phyloP scores from a whole-genome alignment of 2,888 invertebrate species.

The Atherix ibis region DNA sequence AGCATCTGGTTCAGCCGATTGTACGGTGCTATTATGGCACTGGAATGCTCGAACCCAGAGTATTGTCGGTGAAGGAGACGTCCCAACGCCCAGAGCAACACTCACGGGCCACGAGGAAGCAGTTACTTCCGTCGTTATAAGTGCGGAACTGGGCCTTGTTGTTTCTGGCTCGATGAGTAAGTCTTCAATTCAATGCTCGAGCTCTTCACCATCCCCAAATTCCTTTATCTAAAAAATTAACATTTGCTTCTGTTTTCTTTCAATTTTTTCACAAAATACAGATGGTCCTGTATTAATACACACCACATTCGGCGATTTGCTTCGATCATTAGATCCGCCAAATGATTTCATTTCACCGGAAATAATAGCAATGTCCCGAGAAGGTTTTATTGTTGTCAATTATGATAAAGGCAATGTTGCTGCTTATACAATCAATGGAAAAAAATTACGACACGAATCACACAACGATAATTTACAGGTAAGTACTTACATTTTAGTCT shows the following conservation, averaged over 20 bases:
- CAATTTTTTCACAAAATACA: too few relatives aligned
- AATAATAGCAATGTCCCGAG: conserved; percentile 85
- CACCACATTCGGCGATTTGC: conserved; percentile 91
- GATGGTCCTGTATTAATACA: conserved; percentile 95
- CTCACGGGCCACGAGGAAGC: conserved; percentile 96
- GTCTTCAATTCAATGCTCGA: too few relatives aligned
- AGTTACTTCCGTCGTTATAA: conserved; percentile 88
- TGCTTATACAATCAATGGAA: conserved; percentile 88
- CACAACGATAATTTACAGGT: conserved; percentile 94
- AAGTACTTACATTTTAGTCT: conserved; percentile 18
- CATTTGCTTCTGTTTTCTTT: conserved; percentile 2
- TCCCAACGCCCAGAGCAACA: conserved; percentile 90
- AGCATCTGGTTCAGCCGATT: conserved; percentile 95
- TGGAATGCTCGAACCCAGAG: conserved; percentile 96
- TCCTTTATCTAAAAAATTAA: too few relatives aligned
- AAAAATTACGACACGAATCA: conserved; percentile 72
- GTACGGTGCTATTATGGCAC: conserved; percentile 96
- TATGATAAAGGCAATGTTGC: conserved; percentile 86
- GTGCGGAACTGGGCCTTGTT: conserved; percentile 94
- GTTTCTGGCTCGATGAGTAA: conserved; percentile 75
- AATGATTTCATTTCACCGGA: conserved; percentile 60
- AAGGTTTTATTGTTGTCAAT: conserved; percentile 89
- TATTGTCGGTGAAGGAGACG: conserved; percentile 90
- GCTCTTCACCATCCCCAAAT: too few relatives aligned
- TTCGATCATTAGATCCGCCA: conserved; percentile 78